Percentiles rank a stretch among this genome's conserved stretches.
Evolutionary conservation across 2,113 vertebrate species (phyloP).

Genomic region (Peromyscus leucopus): DNA sequence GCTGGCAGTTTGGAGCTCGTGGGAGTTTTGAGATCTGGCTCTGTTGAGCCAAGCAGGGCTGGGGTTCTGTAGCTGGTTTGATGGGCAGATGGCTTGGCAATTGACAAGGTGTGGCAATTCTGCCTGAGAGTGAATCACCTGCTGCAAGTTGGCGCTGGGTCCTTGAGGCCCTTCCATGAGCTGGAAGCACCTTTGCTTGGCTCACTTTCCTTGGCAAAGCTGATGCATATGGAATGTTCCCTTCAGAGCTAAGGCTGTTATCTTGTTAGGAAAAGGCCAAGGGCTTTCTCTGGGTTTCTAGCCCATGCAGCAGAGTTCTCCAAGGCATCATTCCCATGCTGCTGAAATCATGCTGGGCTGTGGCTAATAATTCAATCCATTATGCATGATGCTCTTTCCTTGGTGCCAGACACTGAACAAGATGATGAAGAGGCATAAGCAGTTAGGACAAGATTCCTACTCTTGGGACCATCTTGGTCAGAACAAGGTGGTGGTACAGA

Average conservation of each 20-base stretch:
- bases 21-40: neutral
- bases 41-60: neutral
- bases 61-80: neutral
- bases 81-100: conserved; percentile 27
- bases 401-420: neutral
- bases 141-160: neutral
- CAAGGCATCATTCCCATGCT: neutral
- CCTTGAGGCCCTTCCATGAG: neutral
- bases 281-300: conserved; percentile 62
- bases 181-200: conserved; percentile 59
- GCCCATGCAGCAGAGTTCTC: conserved; percentile 38
- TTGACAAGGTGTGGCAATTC: neutral
- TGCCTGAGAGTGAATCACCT: conserved; percentile 53
- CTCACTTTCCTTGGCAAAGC: conserved; percentile 45
- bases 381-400: neutral
- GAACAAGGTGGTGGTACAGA: neutral
- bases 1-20: conserved; percentile 47
- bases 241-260: conserved; percentile 66
- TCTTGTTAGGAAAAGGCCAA: conserved; percentile 63
- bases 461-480: neutral
- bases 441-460: neutral
- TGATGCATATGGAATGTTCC: conserved; percentile 40
- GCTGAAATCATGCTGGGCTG: conserved; percentile 66
- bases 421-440: neutral
- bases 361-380: conserved; percentile 44